Percentiles rank a stretch among this genome's conserved stretches.
Conservation (phyloP, 2,797 vertebrate species). For the Botia kubotai region DNA sequence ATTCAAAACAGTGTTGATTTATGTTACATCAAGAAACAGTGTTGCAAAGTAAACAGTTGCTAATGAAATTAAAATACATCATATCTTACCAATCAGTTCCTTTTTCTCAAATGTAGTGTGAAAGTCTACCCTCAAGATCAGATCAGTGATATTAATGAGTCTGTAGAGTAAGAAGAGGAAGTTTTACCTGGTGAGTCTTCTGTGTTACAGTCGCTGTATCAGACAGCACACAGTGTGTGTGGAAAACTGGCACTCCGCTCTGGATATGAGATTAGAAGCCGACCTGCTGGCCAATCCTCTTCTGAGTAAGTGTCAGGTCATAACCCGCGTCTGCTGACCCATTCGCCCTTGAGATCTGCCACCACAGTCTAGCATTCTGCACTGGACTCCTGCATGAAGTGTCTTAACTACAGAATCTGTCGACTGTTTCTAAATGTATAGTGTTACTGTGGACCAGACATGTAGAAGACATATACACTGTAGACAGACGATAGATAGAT, state of each 20-base stretch:
- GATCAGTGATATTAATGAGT: background rate
- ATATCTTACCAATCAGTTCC: background rate
- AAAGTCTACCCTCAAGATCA: background rate
- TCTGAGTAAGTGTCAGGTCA: constrained; percentile 42
- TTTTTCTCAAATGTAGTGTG: background rate
- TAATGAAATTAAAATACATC: background rate
- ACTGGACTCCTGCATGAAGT: background rate
- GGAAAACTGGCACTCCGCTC: constrained; percentile 37
- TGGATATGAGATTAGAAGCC: constrained; percentile 68
- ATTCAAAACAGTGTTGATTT: background rate
- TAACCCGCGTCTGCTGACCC: constrained; percentile 53
- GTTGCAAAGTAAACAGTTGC: no score
- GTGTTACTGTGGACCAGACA: background rate
- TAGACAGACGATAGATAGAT: background rate
- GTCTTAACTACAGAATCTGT: background rate
- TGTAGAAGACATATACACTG: background rate
- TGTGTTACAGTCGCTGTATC: constrained; percentile 64
- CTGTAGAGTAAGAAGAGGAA: constrained; percentile 22
- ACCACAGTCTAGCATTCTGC: background rate
- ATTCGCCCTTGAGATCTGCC: constrained; percentile 24
- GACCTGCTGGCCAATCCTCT: constrained; percentile 62
- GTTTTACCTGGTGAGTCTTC: constrained; percentile 73
- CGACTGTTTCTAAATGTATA: background rate
- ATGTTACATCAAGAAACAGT: background rate
- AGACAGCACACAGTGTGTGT: constrained; percentile 63